Percentiles rank a stretch among this genome's conserved stretches.
phyloP scores from a whole-genome alignment of 2,113 vertebrate species.

The Melospiza georgiana region DNA sequence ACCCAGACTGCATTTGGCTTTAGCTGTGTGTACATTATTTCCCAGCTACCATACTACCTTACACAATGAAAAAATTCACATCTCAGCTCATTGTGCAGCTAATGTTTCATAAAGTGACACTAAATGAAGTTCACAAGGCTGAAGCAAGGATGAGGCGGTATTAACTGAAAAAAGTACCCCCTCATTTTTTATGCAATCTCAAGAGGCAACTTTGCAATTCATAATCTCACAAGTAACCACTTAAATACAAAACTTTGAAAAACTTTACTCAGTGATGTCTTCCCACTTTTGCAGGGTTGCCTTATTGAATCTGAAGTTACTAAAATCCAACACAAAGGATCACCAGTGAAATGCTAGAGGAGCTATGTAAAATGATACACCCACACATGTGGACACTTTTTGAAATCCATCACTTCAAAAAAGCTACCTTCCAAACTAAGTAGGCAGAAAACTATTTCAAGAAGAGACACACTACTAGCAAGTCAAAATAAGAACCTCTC shows the following conservation, averaged over 20 bases:
- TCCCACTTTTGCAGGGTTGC: neutral
- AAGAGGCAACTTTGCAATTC: neutral
- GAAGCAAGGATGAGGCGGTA: neutral
- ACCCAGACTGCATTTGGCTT: neutral
- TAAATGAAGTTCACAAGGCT: neutral
- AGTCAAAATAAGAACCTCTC: neutral
- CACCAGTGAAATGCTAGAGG: neutral
- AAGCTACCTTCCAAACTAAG: neutral
- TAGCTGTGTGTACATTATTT: neutral
- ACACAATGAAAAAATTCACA: neutral
- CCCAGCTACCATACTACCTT: neutral
- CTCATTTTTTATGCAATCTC: neutral
- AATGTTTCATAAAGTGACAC: neutral
- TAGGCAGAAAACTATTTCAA: neutral
- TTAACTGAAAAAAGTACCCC: neutral
- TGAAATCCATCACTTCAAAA: neutral
- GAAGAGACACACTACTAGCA: neutral
- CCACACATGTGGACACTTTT: rapidly evolving
- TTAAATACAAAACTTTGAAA: neutral
- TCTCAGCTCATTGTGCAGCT: neutral
- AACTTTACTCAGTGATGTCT: neutral
- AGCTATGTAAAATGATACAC: neutral
- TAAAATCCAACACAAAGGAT: neutral
- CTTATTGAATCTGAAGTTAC: neutral
- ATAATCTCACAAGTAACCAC: neutral